A percentile compares a stretch with the other conserved stretches of the same genome.
These are phyloP conservation scores for Pocillopora grandis DNA, from an alignment of 92 coral and sea anemone species.

Conservation along the genomic window DNA sequence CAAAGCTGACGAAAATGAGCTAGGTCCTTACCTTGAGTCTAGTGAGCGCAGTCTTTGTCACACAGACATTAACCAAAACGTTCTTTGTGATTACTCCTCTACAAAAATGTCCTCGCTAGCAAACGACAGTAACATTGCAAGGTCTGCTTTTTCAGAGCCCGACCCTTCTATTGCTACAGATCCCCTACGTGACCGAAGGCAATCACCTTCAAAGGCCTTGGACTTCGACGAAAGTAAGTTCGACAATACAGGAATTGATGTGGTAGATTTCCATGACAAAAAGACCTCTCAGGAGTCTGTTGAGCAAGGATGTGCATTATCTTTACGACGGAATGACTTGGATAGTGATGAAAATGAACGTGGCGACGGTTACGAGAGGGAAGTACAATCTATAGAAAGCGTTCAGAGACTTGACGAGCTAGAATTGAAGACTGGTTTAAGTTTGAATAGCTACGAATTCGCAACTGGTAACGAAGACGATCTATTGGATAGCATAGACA, in stretches of 20 bases:
- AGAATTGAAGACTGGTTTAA: neutral
- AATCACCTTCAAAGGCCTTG: neutral
- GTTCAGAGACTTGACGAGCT: neutral
- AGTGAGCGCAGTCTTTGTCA: neutral
- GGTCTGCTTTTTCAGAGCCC: neutral
- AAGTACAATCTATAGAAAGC: neutral
- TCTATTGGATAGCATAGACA: neutral
- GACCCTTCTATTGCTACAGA: neutral
- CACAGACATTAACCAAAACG: neutral
- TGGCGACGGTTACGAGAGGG: neutral
- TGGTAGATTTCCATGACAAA: neutral
- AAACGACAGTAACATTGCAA: neutral
- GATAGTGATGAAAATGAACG: neutral
- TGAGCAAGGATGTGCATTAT: neutral
- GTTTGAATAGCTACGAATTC: neutral
- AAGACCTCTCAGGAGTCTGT: too few relatives aligned
- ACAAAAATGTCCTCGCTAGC: neutral
- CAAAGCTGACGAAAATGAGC: neutral
- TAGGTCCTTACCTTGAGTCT: neutral
- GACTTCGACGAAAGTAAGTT: constrained; percentile 6
- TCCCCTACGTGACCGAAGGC: neutral
- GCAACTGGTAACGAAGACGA: neutral
- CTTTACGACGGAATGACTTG: neutral
- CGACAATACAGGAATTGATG: neutral
- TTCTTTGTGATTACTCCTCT: neutral